A percentile compares a stretch with the other conserved stretches of the same genome.
These are phyloP conservation scores for Megatriorchis doriae DNA, from an alignment of 2,113 vertebrate genomes.

Conservation along the genomic window DNA sequence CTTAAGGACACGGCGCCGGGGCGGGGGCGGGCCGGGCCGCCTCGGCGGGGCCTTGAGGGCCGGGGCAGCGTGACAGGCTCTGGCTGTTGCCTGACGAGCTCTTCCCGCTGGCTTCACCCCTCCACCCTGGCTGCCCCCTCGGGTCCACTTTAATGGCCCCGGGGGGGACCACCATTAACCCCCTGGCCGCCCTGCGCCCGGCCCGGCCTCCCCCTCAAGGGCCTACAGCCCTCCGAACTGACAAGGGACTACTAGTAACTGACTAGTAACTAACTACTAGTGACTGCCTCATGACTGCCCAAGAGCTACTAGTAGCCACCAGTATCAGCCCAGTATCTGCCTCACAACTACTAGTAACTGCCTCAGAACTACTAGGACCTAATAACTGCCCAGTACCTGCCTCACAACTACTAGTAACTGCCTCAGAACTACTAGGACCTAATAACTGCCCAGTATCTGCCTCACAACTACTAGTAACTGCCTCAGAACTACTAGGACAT, in stretches of 20 bases:
- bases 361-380: too few relatives aligned
- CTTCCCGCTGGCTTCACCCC: neutral
- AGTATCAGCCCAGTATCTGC: neutral
- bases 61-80: rapidly evolving
- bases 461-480: too few relatives aligned
- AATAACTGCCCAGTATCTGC: too few relatives aligned
- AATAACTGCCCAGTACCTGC: neutral
- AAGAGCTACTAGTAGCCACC: too few relatives aligned
- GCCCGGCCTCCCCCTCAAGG: neutral
- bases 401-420: too few relatives aligned
- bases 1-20: neutral
- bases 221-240: neutral
- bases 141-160: neutral
- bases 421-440: too few relatives aligned
- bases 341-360: too few relatives aligned
- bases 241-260: neutral
- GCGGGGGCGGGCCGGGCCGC: neutral
- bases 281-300: too few relatives aligned
- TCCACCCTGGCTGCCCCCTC: too few relatives aligned
- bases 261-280: neutral
- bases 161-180: rapidly evolving
- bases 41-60: neutral
- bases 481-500: too few relatives aligned
- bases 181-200: too few relatives aligned
- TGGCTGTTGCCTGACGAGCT: neutral